These are phyloP conservation scores for Mythimna ferrago DNA, from an alignment of 2,888 invertebrate genomes.

Conservation along the genomic window DNA sequence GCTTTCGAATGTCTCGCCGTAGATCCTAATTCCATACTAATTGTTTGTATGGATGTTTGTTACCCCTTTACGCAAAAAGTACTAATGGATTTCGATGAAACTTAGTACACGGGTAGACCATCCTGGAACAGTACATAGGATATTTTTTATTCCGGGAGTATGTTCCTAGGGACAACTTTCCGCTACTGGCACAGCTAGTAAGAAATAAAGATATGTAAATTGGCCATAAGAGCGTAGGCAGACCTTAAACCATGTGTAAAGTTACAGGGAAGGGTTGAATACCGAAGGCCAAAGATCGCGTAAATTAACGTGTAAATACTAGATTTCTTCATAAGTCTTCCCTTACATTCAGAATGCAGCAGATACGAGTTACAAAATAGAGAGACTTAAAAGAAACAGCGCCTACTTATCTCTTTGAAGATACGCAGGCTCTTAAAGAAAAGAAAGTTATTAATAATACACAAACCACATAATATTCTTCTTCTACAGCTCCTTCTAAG, in stretches of 20 bases:
- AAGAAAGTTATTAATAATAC: not conserved
- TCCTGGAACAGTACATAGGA: too few species aligned
- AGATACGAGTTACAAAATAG: not conserved
- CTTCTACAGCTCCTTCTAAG: constrained; percentile 44
- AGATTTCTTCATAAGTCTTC: too few species aligned
- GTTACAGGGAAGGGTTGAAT: not conserved
- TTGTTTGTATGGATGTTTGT: too few species aligned
- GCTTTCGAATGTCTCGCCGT: not conserved
- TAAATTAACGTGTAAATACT: not conserved
- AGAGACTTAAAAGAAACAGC: not conserved
- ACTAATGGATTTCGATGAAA: too few species aligned
- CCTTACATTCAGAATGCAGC: not conserved
- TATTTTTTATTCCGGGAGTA: too few species aligned
- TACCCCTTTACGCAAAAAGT: too few species aligned
- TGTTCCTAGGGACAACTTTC: too few species aligned
- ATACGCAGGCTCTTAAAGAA: not conserved
- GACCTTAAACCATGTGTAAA: not conserved
- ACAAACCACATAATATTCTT: constrained; percentile 49
- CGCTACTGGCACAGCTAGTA: not conserved
- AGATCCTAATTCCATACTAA: not conserved
- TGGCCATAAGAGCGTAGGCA: not conserved
- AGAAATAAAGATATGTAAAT: not conserved
- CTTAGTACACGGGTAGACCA: too few species aligned
- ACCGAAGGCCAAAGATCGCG: not conserved
- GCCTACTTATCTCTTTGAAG: not conserved